Evolutionary conservation across 2,888 invertebrate species (phyloP), one percentile per base, ranked within the genome.

Genomic region (Hoplodrina blanda): DNA sequence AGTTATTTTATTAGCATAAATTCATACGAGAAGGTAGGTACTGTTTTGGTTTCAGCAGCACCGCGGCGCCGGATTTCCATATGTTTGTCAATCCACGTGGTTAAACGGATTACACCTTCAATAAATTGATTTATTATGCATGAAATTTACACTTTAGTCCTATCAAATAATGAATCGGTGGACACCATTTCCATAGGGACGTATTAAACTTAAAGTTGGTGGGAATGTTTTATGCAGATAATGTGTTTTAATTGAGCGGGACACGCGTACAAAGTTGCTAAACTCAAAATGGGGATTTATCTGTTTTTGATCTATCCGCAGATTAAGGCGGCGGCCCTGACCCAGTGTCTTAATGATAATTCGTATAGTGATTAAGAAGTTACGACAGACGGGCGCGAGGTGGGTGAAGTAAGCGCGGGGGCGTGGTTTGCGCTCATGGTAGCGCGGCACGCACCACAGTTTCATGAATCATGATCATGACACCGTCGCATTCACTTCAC

Each of bases 331-430:
- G 50, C 52, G 74, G 61, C 83, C 83, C 78, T 88, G 86, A 79
- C 86, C 85, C 70, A 78, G 72, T 78, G 76, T 76, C 75, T 80
- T 78, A 80, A 77, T 57, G 78, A 78, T 84, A 81, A 83, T 87
- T 85, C 63, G 69, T 81, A 72, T 65, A 69, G 81, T 78, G 81
- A 85, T 85, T 86, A 81, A 74, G 69, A 76, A 68, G 73, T 75
- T 83, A 74, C 64, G 69, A 65, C 56, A 62, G 71, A 54, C 66
- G 65, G 57, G 65, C 25, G 62, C 33, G 59, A 68, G 61, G 62
- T 25, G 55, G 44, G 62, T 70, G 62, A 57, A 62, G 67, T 62
- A 46, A 78, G 75, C 57, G 49, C 33, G 50, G 56, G 78, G 84
- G 84, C 71, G 86, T 75, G 81, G 62, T 63, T 7, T 54, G 60